Percentiles rank a stretch among this genome's conserved stretches.
Evolutionary conservation across 2,113 vertebrate species (phyloP).

Genomic region (Sterna hirundo): DNA sequence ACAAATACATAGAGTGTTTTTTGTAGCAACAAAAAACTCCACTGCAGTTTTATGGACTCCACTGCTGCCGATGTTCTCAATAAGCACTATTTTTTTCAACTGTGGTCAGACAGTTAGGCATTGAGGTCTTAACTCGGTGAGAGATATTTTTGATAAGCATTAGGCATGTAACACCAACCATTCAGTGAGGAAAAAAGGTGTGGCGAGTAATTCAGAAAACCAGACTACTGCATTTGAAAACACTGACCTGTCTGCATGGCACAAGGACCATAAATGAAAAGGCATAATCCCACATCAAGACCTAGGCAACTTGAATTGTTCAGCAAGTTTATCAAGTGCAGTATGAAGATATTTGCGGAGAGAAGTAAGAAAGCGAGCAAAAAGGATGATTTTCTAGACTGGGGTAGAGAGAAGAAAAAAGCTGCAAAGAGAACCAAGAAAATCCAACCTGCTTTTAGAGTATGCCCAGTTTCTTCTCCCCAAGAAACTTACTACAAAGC

Average conservation of each 20-base stretch:
- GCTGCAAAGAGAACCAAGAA: not conserved
- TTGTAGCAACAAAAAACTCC: not conserved
- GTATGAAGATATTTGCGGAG: not conserved
- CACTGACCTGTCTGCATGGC: not conserved
- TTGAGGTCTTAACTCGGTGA: not conserved
- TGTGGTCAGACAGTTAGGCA: not conserved
- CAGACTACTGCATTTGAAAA: not conserved
- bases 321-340: not conserved
- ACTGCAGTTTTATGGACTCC: not conserved
- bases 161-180: not conserved
- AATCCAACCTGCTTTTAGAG: not conserved
- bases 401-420: too few relatives aligned
- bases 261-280: not conserved
- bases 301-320: not conserved
- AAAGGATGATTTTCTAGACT: not conserved
- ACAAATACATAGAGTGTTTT: not conserved
- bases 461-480: not conserved
- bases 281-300: not conserved
- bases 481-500: not conserved
- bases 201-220: not conserved
- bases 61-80: not conserved
- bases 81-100: not conserved
- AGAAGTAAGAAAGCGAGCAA: not conserved
- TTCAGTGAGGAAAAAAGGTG: not conserved
- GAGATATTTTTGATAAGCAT: not conserved